These are phyloP conservation scores for Nemotelus pantherinus DNA, from an alignment of 2,888 invertebrate genomes.

Conservation along the genomic window DNA sequence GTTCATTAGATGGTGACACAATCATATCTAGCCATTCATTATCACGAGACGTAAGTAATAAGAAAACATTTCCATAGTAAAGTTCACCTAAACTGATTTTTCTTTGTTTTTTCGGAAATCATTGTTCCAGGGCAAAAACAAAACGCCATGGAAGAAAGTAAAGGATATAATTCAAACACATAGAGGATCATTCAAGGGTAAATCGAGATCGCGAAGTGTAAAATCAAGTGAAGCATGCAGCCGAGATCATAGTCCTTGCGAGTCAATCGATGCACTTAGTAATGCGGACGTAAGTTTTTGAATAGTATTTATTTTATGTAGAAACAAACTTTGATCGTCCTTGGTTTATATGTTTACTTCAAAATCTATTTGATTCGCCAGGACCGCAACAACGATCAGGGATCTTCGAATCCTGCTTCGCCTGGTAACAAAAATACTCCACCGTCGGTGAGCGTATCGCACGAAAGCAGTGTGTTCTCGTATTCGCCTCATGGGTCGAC, in stretches of 20 bases:
- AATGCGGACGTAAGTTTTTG: constrained; percentile 44
- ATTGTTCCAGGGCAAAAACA: constrained; percentile 64
- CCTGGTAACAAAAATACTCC: constrained; percentile 45
- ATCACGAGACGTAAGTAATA: constrained; percentile 26
- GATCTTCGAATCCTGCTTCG: constrained; percentile 45
- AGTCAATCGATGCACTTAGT: constrained; percentile 49
- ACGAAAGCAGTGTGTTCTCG: neutral
- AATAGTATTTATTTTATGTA: neutral
- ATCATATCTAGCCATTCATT: constrained; percentile 27
- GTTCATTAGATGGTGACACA: constrained; percentile 58
- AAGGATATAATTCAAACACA: constrained; percentile 78
- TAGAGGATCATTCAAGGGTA: constrained; percentile 52
- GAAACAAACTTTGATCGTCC: neutral
- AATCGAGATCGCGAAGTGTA: constrained; percentile 51
- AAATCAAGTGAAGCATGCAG: constrained; percentile 51
- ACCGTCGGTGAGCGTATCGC: constrained; percentile 18
- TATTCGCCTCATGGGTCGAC: constrained; percentile 45
- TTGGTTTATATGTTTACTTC: neutral
- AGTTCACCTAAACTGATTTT: neutral
- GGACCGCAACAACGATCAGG: constrained; percentile 21
- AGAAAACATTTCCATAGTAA: neutral
- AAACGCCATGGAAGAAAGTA: constrained; percentile 82
- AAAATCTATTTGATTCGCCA: neutral
- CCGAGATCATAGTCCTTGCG: constrained; percentile 53
- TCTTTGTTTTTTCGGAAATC: neutral